Base-by-base conservation (phyloP, 2,888 invertebrate species). In the Brenthis ino region DNA sequence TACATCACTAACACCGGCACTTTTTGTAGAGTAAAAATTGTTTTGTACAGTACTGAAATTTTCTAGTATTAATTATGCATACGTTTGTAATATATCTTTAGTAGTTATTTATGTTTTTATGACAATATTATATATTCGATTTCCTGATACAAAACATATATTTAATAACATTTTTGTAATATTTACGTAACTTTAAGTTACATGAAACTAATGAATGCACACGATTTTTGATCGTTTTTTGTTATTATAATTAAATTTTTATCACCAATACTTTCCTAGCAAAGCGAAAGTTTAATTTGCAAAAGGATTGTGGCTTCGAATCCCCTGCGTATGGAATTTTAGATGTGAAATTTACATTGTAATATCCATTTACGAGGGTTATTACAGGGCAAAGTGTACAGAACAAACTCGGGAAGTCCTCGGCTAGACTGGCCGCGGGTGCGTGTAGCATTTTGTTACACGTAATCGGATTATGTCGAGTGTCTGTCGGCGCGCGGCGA, bases 391-490 rank as follows among this genome's bases (percentile, higher is more conserved):
- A 82, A 81, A 77, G 72, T 78, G 80, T 75, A 80, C 80, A 79
- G 76, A 76, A 79, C 76, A 78, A 82, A 79, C 81, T 81, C 76
- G 80, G 77, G 77, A 76, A 69, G 72, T 77, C 66, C 71, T 67
- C 66, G 64, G 68, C 70, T 68, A 71, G 71, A 74, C 75, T 75
- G 74, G 74, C 65, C 82, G 80, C 79, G 83, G 81, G 79, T 81
- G 81, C 84, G 84, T 80, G 80, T 79, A 86, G 89, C 89, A 86
- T 91, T 91, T 90, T 90, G 91, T 90, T 90, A 87, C 89, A 87
- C 82, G 80, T 90, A 91, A 91, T 89, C 89, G 82, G 89, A 90
- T 91, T 91, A 90, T 82, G 77, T 81, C 82, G 81, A 82, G 82
- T 82, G 87, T 85, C 84, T 82, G 83, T 75, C 81, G 77, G 78